phyloP scores from a whole-genome alignment of 2,888 invertebrate genomes.

The Rhimphoctona megacephalus region DNA sequence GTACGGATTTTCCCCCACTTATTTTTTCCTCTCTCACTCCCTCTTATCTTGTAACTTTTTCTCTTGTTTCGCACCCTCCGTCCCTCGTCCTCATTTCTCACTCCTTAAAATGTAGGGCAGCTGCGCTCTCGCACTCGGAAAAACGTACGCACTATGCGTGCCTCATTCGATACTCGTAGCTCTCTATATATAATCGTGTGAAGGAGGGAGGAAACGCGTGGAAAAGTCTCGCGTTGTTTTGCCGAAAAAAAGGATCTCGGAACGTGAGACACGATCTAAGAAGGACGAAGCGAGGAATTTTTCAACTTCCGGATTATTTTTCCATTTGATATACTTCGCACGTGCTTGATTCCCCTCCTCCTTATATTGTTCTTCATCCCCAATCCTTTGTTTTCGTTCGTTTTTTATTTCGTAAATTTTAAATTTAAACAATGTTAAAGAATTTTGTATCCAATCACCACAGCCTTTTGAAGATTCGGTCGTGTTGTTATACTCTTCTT shows the following conservation, averaged over 20 bases:
- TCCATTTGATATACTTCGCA: conserved; percentile 37
- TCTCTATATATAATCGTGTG: background rate
- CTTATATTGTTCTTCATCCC: conserved; percentile 11
- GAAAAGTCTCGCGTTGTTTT: conserved; percentile 45
- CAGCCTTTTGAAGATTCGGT: background rate
- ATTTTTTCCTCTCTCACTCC: conserved; percentile 26
- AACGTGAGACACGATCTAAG: conserved; percentile 61
- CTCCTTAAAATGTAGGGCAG: conserved; percentile 70
- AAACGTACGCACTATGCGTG: conserved; percentile 22
- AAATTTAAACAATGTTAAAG: background rate
- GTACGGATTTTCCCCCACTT: conserved; percentile 5
- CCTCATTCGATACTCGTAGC: conserved; percentile 4
- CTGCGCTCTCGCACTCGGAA: conserved; percentile 57
- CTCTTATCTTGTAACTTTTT: conserved; percentile 30
- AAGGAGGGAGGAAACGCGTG: conserved; percentile 58
- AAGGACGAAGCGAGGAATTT: conserved; percentile 47
- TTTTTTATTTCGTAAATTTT: background rate
- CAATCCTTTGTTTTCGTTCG: conserved; percentile 9
- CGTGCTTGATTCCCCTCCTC: conserved; percentile 40
- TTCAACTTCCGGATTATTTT: conserved; percentile 64
- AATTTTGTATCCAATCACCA: background rate
- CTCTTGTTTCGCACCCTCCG: conserved; percentile 33
- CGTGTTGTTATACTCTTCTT: background rate
- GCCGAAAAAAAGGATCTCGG: conserved; percentile 62
- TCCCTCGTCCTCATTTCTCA: conserved; percentile 30